Percentiles rank a stretch among this genome's conserved stretches.
phyloP scores from a whole-genome alignment of 2,797 vertebrate genomes.

The Pantherophis vulpinus region DNA sequence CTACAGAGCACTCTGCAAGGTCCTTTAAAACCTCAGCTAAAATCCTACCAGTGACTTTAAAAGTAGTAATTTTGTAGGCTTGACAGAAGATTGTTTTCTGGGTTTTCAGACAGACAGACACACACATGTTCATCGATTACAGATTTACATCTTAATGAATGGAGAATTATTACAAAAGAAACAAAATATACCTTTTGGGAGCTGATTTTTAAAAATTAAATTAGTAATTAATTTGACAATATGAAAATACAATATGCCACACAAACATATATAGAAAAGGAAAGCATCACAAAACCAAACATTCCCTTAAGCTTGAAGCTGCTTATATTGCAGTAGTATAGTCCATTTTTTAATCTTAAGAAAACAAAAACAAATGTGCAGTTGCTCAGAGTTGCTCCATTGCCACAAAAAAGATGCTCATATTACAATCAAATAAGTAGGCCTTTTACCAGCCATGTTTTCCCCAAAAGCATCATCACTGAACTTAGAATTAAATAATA shows the following conservation, averaged over 20 bases:
- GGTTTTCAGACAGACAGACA: background rate
- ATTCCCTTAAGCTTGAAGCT: background rate
- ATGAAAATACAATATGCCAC: background rate
- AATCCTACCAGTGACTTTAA: no score
- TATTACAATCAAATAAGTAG: background rate
- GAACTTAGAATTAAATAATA: background rate
- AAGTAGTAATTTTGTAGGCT: background rate
- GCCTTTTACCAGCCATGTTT: background rate
- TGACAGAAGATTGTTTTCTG: background rate
- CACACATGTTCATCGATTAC: background rate
- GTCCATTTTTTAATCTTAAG: background rate
- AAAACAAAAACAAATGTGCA: background rate
- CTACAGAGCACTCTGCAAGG: no score
- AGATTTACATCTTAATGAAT: background rate
- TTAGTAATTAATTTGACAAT: background rate
- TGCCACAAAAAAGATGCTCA: background rate
- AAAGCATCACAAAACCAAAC: background rate
- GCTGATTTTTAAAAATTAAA: background rate
- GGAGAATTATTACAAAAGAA: background rate
- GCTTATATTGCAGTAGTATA: background rate
- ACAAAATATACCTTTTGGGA: background rate
- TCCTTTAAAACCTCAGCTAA: no score
- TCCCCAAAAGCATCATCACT: background rate
- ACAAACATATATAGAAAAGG: background rate
- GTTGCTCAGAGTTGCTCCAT: background rate